Percentiles rank a stretch among this genome's conserved stretches.
Conservation (phyloP, 2,888 invertebrate genomes). For the Thereva nobilitata region DNA sequence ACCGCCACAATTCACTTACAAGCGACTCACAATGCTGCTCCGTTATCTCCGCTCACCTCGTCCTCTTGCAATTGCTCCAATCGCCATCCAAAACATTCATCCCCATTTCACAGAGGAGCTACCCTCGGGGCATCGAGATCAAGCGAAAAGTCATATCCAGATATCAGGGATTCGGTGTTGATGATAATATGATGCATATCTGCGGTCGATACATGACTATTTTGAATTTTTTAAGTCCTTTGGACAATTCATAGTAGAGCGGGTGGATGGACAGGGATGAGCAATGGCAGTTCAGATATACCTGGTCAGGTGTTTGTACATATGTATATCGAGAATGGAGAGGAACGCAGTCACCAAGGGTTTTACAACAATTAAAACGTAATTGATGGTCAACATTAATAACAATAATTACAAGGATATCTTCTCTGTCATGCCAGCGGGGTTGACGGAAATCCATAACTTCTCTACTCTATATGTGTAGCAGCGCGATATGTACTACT, state of each 20-base stretch:
- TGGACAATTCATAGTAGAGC: constrained; percentile 5
- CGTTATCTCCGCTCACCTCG: too few species aligned
- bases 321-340: not conserved
- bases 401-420: constrained; percentile 48
- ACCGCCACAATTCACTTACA: not conserved
- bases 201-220: constrained; percentile 19
- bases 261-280: not conserved
- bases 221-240: constrained; percentile 29
- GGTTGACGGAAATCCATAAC: too few species aligned
- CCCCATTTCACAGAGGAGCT: too few species aligned
- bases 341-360: constrained; percentile 40
- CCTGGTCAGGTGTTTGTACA: not conserved
- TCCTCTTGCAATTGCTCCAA: not conserved
- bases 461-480: too few species aligned
- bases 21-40: too few species aligned
- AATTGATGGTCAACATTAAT: constrained; percentile 58
- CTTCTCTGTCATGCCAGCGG: constrained; percentile 17
- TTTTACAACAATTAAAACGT: constrained; percentile 59
- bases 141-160: constrained; percentile 10
- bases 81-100: not conserved
- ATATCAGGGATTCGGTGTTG: constrained; percentile 9
- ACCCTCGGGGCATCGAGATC: not conserved
- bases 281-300: not conserved
- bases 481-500: too few species aligned
- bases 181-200: constrained; percentile 29